Conservation (phyloP, 2,113 vertebrate species). For the Crotalus horridus region DNA sequence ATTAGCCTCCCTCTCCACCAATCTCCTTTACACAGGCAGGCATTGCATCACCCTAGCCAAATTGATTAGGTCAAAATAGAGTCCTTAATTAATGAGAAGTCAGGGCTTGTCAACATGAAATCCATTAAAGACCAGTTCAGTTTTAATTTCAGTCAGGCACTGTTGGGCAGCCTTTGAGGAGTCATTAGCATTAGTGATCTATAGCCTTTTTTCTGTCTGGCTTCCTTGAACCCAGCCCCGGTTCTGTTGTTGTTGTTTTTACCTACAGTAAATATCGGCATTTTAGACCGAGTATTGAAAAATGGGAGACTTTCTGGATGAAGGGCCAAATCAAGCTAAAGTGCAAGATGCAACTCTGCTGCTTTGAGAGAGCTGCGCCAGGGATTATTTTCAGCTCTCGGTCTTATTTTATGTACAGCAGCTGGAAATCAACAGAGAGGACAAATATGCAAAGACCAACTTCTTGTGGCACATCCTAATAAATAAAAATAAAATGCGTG, state of each 20-base stretch:
- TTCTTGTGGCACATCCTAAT: background rate
- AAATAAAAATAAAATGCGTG: background rate
- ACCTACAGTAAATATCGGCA: conserved; percentile 19
- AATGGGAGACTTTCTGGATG: background rate
- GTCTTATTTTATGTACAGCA: background rate
- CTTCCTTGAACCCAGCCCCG: conserved; percentile 10
- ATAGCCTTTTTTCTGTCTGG: conserved; percentile 25
- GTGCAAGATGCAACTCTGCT: background rate
- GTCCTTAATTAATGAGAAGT: conserved; percentile 67
- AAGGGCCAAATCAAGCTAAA: conserved; percentile 7
- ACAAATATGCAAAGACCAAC: background rate
- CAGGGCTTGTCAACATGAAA: conserved; percentile 55
- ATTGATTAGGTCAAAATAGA: conserved; percentile 73
- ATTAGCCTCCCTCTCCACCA: background rate
- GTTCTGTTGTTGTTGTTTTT: conserved; percentile 1
- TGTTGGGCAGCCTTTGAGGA: conserved; percentile 26
- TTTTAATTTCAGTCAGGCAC: conserved; percentile 47
- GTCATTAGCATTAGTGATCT: conserved; percentile 35
- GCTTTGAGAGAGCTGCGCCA: background rate
- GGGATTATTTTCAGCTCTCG: background rate
- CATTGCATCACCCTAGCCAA: conserved; percentile 74
- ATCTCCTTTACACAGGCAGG: conserved; percentile 53
- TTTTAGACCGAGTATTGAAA: background rate
- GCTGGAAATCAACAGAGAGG: background rate
- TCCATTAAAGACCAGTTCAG: conserved; percentile 59